Evolutionary conservation across 2,797 vertebrate genomes (phyloP).

Genomic region (Momotus momota): DNA sequence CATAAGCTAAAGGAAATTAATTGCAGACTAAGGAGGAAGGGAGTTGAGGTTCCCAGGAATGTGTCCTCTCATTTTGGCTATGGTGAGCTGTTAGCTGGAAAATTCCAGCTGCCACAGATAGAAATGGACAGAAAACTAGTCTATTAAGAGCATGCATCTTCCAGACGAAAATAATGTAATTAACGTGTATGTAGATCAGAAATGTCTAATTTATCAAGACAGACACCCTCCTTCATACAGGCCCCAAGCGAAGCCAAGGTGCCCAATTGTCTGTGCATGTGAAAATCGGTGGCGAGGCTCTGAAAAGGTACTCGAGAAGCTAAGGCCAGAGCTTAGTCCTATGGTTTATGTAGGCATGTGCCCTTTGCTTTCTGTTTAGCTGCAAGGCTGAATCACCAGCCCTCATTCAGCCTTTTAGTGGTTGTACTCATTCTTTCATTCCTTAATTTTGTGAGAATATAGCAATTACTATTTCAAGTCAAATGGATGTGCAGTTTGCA

Average conservation of each 20-base stretch:
- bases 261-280: accelerated
- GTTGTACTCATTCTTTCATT: not conserved
- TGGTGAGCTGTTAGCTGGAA: slow-evolving; percentile 20
- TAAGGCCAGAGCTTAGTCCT: not conserved
- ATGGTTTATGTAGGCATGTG: accelerated
- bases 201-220: not conserved
- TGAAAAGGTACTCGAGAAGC: not conserved
- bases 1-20: slow-evolving; percentile 48
- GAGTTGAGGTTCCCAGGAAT: slow-evolving; percentile 45
- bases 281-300: not conserved
- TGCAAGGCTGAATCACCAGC: not conserved
- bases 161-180: not conserved
- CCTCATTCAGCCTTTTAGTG: not conserved
- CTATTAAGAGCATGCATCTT: not conserved
- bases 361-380: not conserved
- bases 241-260: not conserved
- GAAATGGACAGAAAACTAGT: not conserved
- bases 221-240: not conserved
- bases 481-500: not conserved
- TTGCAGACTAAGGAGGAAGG: slow-evolving; percentile 32
- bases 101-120: slow-evolving; percentile 26
- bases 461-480: not conserved
- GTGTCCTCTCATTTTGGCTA: not conserved
- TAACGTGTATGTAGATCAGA: not conserved
- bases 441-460: not conserved